Base-by-base conservation (phyloP, 2,888 invertebrate species). In the Nipponacmea schrenckii region DNA sequence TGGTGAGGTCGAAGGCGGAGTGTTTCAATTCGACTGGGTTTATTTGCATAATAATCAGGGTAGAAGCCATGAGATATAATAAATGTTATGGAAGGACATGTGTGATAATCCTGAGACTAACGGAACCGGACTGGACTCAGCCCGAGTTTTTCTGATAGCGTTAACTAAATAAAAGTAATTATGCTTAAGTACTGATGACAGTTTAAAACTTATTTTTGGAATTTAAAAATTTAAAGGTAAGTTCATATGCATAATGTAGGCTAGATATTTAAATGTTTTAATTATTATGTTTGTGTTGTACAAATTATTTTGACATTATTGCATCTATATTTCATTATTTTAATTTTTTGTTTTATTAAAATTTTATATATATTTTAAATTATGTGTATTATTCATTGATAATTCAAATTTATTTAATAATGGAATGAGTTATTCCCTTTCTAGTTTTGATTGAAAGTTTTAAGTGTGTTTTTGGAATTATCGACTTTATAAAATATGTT, bases 11-110 rank as follows among this genome's bases (percentile, higher is more conserved):
- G 56, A 17, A 14, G 56, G 31, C 56, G 68, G 31, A 39, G 39
- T 56, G 24, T 62, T 68, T 68, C 68, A 62, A 39, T 31, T 56
- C 56, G 68, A 31, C 50, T 68, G 56, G 24, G 68, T 68, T 50
- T 56, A 68, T 68, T 68, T 68, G 68, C 68, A 68, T 68, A 68
- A 56, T 68, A 68, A 68, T 56, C 62, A 24, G 56, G 10, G 39
- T 26, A 20, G 50, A 56, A 39, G 56, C 56, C 26, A 48, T 66
- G 68, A 56, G 68, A 62, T 50, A 56, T 56, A 56, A 68, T 24
- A 50, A 62, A 68, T 24, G 56, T 56, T 56, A 44, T 56, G 68
- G 56, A n/a, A 10, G 17, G 68, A 8, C 56, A n/a, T 31, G 31
- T 27, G 62, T 39, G 56, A 56, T 56, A 68, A 56, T 20, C 24